Evolutionary conservation across 1,140 invertebrate species (phyloP), one percentile per base, ranked within the genome.

Genomic region (Stegodyphus mimosarum): DNA sequence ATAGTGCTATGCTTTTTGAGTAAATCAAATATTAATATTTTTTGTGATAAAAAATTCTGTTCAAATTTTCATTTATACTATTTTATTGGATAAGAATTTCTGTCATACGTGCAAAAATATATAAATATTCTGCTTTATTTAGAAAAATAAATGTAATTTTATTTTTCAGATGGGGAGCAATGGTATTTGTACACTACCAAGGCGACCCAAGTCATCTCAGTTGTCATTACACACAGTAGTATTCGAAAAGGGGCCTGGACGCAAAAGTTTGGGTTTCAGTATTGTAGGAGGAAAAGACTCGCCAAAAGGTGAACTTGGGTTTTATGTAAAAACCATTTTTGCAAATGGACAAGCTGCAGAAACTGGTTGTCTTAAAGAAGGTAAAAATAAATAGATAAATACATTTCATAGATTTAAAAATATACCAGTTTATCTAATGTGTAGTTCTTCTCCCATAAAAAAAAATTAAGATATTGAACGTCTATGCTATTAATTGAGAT

Each of bases 241-340:
- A 0, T 96, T 96, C 89, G 93, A 94, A 89, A 97, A 97, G 91
- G 95, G 96, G 18, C 93, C 93, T 10, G 95, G 95, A 6, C 93
- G 95, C 76, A 96, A 96, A 89, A 95, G 95, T 79, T 92, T 98
- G 48, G 96, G 96, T 2, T 97, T 98, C 89, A 97, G 95, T 90
- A 96, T 97, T 88, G 96, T 97, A 48, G 96, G 96, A 50, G 96
- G 96, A 64, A 94, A 93, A 9, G 96, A 97, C 89, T 96, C 95
- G 53, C 95, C 96, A 2, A 95, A 95, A 89, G 96, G 96, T 5
- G 94, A 93, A 88, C 95, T 97, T 93, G 96, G 96, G 15, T 97
- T 97, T 88, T 97, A 95, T 90, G 95, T 98, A 1, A 96, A 97
- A 90, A 96, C 96, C 1, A 94, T 98, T 11, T 96, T 96, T 90